Evolutionary conservation across 2,113 vertebrate genomes (phyloP).

Genomic region (Hydrolagus affinis): DNA sequence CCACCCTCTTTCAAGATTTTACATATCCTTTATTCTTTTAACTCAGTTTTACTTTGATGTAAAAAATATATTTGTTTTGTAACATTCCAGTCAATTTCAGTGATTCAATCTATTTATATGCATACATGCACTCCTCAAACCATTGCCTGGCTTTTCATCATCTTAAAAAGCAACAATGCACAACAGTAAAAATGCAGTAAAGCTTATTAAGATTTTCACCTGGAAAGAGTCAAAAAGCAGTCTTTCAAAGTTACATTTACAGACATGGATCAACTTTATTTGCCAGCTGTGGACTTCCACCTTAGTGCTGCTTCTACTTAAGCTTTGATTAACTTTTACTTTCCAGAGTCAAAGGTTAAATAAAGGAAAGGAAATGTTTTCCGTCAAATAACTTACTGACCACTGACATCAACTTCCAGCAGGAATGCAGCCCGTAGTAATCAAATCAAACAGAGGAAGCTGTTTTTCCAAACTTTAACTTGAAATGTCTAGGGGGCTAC

Average conservation of each 20-base stretch:
- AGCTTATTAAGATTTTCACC: conserved; percentile 38
- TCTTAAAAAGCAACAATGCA: background rate
- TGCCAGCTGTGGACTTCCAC: conserved; percentile 56
- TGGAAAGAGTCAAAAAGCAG: conserved; percentile 42
- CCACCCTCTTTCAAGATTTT: too few species aligned
- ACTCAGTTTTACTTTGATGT: too few species aligned
- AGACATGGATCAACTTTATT: conserved; percentile 42
- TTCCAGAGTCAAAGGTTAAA: conserved; percentile 79
- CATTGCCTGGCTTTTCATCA: too few species aligned
- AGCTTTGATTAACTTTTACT: conserved; percentile 73
- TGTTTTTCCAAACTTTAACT: conserved; percentile 53
- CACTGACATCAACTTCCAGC: conserved; percentile 60
- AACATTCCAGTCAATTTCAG: too few species aligned
- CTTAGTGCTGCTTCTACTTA: conserved; percentile 57
- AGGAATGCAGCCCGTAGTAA: conserved; percentile 54
- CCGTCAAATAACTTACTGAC: conserved; percentile 63
- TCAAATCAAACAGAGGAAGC: conserved; percentile 68
- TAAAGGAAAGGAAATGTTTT: conserved; percentile 75
- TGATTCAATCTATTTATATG: too few species aligned
- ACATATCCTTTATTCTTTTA: too few species aligned
- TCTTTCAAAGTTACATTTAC: conserved; percentile 49
- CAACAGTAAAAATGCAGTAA: background rate
- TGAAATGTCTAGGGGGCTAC: conserved; percentile 55
- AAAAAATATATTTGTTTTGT: too few species aligned
- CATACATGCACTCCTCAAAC: too few species aligned